Evolutionary conservation across 2,888 invertebrate species (phyloP).

Genomic region (Polylopha cassiicola): DNA sequence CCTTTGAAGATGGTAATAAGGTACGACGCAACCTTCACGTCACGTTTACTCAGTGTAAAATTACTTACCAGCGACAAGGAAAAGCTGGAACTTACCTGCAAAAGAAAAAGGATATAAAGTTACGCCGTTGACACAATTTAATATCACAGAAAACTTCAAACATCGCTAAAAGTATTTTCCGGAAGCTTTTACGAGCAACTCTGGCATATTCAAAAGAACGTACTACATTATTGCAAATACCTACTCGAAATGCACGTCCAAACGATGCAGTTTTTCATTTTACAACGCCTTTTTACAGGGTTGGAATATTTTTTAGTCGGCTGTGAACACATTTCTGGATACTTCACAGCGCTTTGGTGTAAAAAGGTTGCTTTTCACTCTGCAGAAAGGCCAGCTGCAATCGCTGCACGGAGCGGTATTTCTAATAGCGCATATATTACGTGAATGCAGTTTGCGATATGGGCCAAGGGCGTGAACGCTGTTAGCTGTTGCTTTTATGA

Average conservation of each 20-base stretch:
- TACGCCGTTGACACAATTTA: neutral
- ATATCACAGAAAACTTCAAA: neutral
- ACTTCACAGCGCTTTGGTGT: constrained; percentile 31
- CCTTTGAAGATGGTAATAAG: too few species aligned
- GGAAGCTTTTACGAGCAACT: neutral
- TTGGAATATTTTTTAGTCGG: constrained; percentile 35
- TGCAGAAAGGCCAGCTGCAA: constrained; percentile 26
- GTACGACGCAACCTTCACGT: too few species aligned
- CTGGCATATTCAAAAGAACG: neutral
- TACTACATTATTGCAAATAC: constrained; percentile 17
- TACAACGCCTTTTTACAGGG: constrained; percentile 29
- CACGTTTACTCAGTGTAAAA: constrained; percentile 1
- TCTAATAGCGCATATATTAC: neutral
- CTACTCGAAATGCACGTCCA: neutral
- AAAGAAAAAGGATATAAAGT: constrained; percentile 5
- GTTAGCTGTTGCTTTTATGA: constrained; percentile 2
- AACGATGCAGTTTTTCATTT: constrained; percentile 10
- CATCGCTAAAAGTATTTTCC: neutral
- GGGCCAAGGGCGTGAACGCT: constrained; percentile 8
- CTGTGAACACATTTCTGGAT: constrained; percentile 30
- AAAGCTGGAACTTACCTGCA: constrained; percentile 16
- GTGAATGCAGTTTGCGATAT: neutral
- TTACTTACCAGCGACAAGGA: constrained; percentile 6
- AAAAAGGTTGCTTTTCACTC: constrained; percentile 33
- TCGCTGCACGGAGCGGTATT: constrained; percentile 1